Percentiles rank a stretch among this genome's conserved stretches.
phyloP scores from a whole-genome alignment of 2,888 invertebrate genomes.

The Trichopoda pennipes region DNA sequence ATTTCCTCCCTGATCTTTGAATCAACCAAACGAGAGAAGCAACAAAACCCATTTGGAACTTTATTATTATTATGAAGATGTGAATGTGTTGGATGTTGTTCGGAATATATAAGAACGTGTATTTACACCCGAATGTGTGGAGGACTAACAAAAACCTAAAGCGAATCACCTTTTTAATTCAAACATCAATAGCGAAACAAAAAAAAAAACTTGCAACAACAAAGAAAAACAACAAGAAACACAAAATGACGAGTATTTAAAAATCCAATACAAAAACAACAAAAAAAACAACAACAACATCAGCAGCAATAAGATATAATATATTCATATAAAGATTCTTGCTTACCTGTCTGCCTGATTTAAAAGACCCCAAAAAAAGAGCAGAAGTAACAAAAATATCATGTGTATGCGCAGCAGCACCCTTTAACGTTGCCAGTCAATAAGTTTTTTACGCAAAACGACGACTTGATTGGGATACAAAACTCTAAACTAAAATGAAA shows the following conservation, averaged over 20 bases:
- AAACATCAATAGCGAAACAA: constrained; percentile 56
- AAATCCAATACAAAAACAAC: background rate
- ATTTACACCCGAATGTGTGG: constrained; percentile 60
- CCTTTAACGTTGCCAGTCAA: constrained; percentile 67
- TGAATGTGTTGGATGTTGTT: constrained; percentile 10
- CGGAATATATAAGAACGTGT: background rate
- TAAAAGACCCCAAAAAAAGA: background rate
- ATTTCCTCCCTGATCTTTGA: background rate
- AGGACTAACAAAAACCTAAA: constrained; percentile 17
- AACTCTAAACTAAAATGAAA: too few relatives aligned
- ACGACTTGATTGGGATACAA: constrained; percentile 67
- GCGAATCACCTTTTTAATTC: constrained; percentile 58
- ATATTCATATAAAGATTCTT: constrained; percentile 51
- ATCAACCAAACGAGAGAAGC: background rate
- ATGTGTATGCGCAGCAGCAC: constrained; percentile 48
- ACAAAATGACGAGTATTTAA: constrained; percentile 36
- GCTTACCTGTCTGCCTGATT: constrained; percentile 46
- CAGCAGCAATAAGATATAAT: constrained; percentile 3
- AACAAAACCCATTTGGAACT: constrained; percentile 18
- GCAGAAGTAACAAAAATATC: constrained; percentile 10
- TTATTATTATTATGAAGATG: constrained; percentile 23
- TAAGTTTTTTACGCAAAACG: constrained; percentile 64
- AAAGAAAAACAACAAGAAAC: background rate
- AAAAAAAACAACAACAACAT: constrained; percentile 8
- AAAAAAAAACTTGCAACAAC: background rate